A percentile compares a stretch with the other conserved stretches of the same genome.
Conservation (phyloP, 2,888 invertebrate species). For the Cheilosia soror region DNA sequence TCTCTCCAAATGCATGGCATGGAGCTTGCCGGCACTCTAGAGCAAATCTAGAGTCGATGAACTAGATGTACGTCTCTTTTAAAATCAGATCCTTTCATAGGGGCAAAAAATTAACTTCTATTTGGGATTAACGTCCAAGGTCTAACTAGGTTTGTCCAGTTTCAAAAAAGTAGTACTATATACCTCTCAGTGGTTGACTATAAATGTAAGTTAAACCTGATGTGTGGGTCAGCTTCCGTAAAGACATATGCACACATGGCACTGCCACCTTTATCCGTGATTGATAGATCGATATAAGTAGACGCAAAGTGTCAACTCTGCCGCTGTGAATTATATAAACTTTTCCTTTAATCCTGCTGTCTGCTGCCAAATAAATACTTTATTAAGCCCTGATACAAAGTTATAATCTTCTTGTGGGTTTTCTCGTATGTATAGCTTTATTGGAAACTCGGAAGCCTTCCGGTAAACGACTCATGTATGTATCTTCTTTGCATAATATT, state of each 20-base stretch:
- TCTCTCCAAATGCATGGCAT: too few relatives aligned
- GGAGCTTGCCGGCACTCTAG: too few relatives aligned
- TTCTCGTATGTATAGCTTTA: not conserved
- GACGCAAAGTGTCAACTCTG: not conserved
- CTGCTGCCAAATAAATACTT: constrained; percentile 31
- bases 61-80: too few relatives aligned
- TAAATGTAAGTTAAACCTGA: too few relatives aligned
- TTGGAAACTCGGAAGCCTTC: constrained; percentile 18
- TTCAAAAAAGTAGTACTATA: too few relatives aligned
- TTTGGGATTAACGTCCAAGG: too few relatives aligned
- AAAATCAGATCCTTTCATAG: too few relatives aligned
- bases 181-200: too few relatives aligned
- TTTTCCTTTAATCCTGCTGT: constrained; percentile 4
- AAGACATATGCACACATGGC: not conserved
- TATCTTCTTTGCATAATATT: constrained; percentile 24
- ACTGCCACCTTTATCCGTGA: not conserved
- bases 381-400: constrained; percentile 46
- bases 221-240: too few relatives aligned
- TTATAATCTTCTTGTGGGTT: constrained; percentile 45
- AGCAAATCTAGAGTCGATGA: too few relatives aligned
- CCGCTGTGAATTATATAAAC: not conserved
- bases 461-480: not conserved
- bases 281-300: not conserved
- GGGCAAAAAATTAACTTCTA: too few relatives aligned
- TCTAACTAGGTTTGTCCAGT: too few relatives aligned